Conservation (phyloP, 2,797 vertebrate genomes). For the Echiichthys vipera region DNA sequence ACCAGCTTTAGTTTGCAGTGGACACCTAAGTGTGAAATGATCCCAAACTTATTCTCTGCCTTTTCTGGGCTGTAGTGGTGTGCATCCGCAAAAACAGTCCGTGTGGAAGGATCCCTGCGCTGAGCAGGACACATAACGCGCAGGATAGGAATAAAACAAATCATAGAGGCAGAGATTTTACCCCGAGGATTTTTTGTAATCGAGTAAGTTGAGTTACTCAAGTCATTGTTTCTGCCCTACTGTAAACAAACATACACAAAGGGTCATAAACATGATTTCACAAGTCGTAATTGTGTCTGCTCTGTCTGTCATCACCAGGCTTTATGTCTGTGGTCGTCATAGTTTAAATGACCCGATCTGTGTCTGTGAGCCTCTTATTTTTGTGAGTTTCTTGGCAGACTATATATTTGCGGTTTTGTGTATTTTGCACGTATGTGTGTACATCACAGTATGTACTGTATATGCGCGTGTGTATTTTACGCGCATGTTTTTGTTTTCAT, state of each 20-base stretch:
- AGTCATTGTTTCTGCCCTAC: too few relatives aligned
- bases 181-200: too few relatives aligned
- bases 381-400: background rate
- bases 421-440: background rate
- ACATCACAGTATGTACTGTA: background rate
- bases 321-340: conserved; percentile 1
- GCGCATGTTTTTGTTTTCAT: conserved; percentile 61
- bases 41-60: too few relatives aligned
- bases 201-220: too few relatives aligned
- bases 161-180: too few relatives aligned
- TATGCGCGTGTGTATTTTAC: conserved; percentile 10
- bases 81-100: too few relatives aligned
- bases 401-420: background rate
- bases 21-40: too few relatives aligned
- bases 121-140: too few relatives aligned
- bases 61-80: too few relatives aligned
- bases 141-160: too few relatives aligned
- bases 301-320: background rate
- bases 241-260: conserved; percentile 3
- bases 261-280: background rate
- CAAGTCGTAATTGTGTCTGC: background rate
- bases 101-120: too few relatives aligned
- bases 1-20: too few relatives aligned
- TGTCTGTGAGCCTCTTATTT: background rate
- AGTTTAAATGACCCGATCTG: conserved; percentile 1